A percentile compares a stretch with the other conserved stretches of the same genome.
Evolutionary conservation across 2,797 vertebrate genomes (phyloP).

Genomic region (Serranus cabrilla): DNA sequence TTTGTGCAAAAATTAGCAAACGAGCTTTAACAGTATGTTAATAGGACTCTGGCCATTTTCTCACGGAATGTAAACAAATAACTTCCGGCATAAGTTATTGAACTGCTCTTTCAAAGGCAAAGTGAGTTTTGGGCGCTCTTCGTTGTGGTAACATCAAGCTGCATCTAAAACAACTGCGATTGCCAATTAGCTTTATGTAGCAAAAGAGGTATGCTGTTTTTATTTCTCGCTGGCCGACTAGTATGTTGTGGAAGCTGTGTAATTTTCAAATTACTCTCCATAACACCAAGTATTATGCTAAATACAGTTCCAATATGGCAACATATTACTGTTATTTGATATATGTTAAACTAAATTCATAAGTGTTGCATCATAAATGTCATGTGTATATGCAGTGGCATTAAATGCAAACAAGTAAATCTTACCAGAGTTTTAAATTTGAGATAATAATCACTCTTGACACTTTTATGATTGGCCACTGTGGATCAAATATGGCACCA

Average conservation of each 20-base stretch:
- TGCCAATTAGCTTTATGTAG: background rate
- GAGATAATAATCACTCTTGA: background rate
- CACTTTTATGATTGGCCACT: conserved; percentile 2
- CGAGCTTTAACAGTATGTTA: background rate
- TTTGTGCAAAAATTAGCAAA: background rate
- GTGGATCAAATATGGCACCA: background rate
- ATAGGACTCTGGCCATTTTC: background rate
- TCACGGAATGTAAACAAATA: background rate
- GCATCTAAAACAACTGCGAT: background rate
- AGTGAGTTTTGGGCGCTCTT: background rate
- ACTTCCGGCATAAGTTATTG: background rate
- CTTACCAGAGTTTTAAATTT: background rate
- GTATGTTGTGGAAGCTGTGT: no score
- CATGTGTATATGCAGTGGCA: background rate
- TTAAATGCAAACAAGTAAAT: background rate
- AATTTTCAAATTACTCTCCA: no score
- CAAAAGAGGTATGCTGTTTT: no score
- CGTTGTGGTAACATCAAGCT: background rate
- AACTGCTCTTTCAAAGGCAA: background rate
- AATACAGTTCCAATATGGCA: background rate
- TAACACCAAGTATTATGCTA: no score
- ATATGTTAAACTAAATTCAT: no score
- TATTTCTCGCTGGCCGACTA: no score
- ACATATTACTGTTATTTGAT: background rate
- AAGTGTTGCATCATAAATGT: background rate